A percentile compares a stretch with the other conserved stretches of the same genome.
These are phyloP conservation scores for Operophtera brumata DNA, from an alignment of 2,888 invertebrate species.

Conservation along the genomic window DNA sequence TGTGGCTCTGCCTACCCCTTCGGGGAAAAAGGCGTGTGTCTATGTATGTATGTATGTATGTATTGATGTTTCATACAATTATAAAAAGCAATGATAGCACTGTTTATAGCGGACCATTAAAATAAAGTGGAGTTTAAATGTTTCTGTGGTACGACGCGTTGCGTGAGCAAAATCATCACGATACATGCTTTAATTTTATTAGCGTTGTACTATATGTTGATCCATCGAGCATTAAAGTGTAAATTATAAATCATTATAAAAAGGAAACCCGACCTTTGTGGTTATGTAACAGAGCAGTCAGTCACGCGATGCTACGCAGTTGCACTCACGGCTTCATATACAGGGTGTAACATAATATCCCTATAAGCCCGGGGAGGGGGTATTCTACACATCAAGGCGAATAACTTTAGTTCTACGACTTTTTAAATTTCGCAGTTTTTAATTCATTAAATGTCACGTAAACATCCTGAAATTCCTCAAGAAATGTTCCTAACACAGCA, in stretches of 20 bases:
- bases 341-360: too few species aligned
- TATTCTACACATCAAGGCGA: too few species aligned
- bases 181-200: constrained; percentile 50
- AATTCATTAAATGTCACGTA: too few species aligned
- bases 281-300: constrained; percentile 44
- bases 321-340: constrained; percentile 19
- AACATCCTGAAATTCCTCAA: too few species aligned
- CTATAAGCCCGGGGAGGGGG: too few species aligned
- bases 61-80: constrained; percentile 41
- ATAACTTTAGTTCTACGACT: too few species aligned
- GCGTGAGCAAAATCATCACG: constrained; percentile 47
- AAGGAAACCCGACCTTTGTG: constrained; percentile 45
- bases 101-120: constrained; percentile 41
- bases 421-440: too few species aligned
- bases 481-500: too few species aligned
- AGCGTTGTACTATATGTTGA: constrained; percentile 39
- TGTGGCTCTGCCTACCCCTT: too few species aligned
- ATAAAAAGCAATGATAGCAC: constrained; percentile 42
- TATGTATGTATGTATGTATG: too few species aligned
- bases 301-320: constrained; percentile 46
- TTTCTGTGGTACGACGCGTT: constrained; percentile 35
- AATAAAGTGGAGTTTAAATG: constrained; percentile 38
- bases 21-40: too few species aligned
- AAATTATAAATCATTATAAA: constrained; percentile 54
- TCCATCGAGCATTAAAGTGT: constrained; percentile 45